A percentile compares a stretch with the other conserved stretches of the same genome.
These are phyloP conservation scores for Manis pentadactyla DNA, from an alignment of 2,797 vertebrate genomes.

Conservation along the genomic window DNA sequence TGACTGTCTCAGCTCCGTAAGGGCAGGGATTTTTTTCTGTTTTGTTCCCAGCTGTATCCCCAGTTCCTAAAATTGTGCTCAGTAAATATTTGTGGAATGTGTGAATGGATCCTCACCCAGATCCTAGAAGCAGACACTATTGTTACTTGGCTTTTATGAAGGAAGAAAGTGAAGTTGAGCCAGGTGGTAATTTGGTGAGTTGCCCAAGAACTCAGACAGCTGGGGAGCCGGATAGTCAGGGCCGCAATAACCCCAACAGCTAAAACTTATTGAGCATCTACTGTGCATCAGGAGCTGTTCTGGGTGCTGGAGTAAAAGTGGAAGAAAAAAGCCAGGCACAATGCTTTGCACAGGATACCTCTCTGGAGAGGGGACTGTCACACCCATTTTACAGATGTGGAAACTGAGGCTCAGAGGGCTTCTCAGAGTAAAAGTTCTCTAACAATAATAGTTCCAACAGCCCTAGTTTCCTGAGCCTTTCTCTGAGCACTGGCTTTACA, in stretches of 20 bases:
- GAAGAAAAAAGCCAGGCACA: background rate
- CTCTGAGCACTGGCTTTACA: background rate
- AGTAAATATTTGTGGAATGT: background rate
- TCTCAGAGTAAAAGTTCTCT: no score
- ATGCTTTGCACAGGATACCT: background rate
- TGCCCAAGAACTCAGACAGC: background rate
- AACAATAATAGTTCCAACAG: background rate
- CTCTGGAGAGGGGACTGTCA: background rate
- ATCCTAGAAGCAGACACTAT: background rate
- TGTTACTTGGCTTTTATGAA: background rate
- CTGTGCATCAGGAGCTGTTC: background rate
- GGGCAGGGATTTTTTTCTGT: background rate
- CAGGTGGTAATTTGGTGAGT: background rate
- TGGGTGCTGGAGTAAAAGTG: background rate
- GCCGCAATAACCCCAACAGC: background rate
- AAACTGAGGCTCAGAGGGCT: background rate
- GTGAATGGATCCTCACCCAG: background rate
- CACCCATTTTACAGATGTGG: background rate
- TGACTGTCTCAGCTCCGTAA: rapidly evolving
- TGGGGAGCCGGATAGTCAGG: background rate
- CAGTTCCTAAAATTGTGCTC: background rate
- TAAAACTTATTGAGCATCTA: background rate
- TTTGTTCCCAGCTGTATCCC: background rate
- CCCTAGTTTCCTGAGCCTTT: background rate
- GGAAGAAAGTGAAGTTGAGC: background rate